Evolutionary conservation across 2,797 vertebrate genomes (phyloP).

Genomic region (Hozukius guyotensis): DNA sequence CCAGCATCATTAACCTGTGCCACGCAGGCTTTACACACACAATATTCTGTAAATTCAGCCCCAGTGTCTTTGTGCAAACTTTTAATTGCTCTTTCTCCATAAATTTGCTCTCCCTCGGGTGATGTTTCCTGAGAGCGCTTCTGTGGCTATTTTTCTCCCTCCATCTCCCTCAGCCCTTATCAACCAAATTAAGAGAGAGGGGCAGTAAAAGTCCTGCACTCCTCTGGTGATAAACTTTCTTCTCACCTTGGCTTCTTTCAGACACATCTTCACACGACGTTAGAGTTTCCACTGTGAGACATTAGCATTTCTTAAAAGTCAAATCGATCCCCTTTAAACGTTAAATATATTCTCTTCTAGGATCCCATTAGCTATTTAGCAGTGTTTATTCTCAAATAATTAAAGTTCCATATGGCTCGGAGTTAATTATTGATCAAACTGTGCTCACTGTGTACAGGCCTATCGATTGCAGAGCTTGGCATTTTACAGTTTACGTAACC

Average conservation of each 20-base stretch:
- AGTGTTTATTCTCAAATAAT: constrained; percentile 73
- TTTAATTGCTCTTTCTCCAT: constrained; percentile 78
- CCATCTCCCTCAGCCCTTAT: constrained; percentile 48
- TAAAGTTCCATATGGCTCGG: constrained; percentile 62
- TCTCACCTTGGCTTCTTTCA: constrained; percentile 49
- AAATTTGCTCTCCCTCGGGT: constrained; percentile 62
- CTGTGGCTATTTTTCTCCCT: constrained; percentile 54
- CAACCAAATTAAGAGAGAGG: constrained; percentile 43
- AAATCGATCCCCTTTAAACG: constrained; percentile 62
- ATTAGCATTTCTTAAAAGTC: constrained; percentile 64
- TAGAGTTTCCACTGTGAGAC: constrained; percentile 28
- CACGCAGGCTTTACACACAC: constrained; percentile 63
- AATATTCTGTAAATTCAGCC: constrained; percentile 63
- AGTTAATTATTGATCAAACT: constrained; percentile 76
- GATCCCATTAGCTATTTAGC: constrained; percentile 70
- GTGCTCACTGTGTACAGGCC: constrained; percentile 23
- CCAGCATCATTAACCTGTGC: constrained; percentile 77
- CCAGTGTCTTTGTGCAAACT: constrained; percentile 69
- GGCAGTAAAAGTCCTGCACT: constrained; percentile 48
- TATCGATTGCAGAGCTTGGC: constrained; percentile 63
- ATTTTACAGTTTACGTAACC: constrained; percentile 60
- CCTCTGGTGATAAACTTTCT: constrained; percentile 47
- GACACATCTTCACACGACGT: constrained; percentile 50
- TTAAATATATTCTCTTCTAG: constrained; percentile 65
- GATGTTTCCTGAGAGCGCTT: constrained; percentile 46